Evolutionary conservation across 2,113 vertebrate genomes (phyloP), one percentile per base, ranked within the genome.

Genomic region (Perca flavescens): DNA sequence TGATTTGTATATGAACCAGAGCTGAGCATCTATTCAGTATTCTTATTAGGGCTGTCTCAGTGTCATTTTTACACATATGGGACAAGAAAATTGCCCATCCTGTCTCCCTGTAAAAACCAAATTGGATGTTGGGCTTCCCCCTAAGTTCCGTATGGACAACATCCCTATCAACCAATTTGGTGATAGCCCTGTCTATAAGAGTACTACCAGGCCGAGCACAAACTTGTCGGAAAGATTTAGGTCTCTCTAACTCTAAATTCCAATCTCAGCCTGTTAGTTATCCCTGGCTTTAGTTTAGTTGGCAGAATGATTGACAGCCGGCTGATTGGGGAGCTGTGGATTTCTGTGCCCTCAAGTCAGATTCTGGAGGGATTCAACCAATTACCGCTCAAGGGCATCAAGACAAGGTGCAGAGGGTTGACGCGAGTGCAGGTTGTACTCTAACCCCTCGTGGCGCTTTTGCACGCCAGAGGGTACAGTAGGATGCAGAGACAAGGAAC

Each of bases 331-430:
- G 82, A 80, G 88, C 86, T 34, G 86, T 66, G 92, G 93, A 92
- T 93, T 91, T 90, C 83, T 78, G 79, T 92, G 87, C 86, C 91
- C 91, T 92, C 85, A 88, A 94, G 91, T 87, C 88, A 86, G 91
- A 93, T 93, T 91, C 87, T 88, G 84, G 80, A 73, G 89, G 91
- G 89, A 94, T 93, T 91, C 90, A 73, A 93, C 89, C 93, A 94
- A 94, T 94, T 94, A 94, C 89, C 3, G 86, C 92, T 92, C 91
- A 93, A 93, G 92, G 91, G 92, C 92, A 93, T 88, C 87, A 86
- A 93, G 92, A 89, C 90, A 93, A 92, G 91, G 88, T 80, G 79
- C 72, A 75, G 75, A 80, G 82, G 79, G 86, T 82, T 82, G 86
- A 79, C 60, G 57, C 82, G 74, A 5, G 86, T 46, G 83, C 80